Evolutionary conservation across 2,797 vertebrate genomes (phyloP).

Genomic region (Discoglossus pictus): DNA sequence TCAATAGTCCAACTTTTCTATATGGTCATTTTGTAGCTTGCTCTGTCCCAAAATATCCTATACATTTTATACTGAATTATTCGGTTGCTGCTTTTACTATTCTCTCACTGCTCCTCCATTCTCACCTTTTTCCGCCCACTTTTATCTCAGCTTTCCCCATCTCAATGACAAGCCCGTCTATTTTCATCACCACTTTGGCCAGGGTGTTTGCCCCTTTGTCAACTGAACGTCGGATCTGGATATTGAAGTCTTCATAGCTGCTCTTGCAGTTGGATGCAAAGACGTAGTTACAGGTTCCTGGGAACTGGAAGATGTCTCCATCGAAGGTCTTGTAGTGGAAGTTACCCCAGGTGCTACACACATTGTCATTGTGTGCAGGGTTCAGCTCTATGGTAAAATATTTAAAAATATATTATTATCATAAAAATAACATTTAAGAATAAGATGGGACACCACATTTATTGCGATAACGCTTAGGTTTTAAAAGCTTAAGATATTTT

Average conservation of each 20-base stretch:
- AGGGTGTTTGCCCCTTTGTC: slow-evolving; percentile 40
- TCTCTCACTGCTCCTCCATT: not conserved
- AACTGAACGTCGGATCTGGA: slow-evolving; percentile 65
- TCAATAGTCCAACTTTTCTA: too few relatives aligned
- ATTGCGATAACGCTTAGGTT: too few relatives aligned
- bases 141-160: slow-evolving; percentile 48
- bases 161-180: slow-evolving; percentile 63
- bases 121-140: slow-evolving; percentile 59
- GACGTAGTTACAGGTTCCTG: slow-evolving; percentile 71
- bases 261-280: slow-evolving; percentile 66
- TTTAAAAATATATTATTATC: not conserved
- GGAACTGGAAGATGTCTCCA: slow-evolving; percentile 66
- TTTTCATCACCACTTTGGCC: slow-evolving; percentile 57
- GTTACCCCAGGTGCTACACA: slow-evolving; percentile 76
- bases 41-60: too few relatives aligned
- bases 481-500: too few relatives aligned
- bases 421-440: not conserved
- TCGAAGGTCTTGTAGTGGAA: slow-evolving; percentile 77
- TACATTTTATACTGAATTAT: too few relatives aligned
- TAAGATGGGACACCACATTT: too few relatives aligned
- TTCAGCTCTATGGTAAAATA: slow-evolving; percentile 59
- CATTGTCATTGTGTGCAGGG: slow-evolving; percentile 57
- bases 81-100: too few relatives aligned
- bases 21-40: too few relatives aligned
- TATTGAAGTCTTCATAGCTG: slow-evolving; percentile 71